A percentile compares a stretch with the other conserved stretches of the same genome.
phyloP scores from a whole-genome alignment of 2,113 vertebrate species.

The Heterochromis multidens region DNA sequence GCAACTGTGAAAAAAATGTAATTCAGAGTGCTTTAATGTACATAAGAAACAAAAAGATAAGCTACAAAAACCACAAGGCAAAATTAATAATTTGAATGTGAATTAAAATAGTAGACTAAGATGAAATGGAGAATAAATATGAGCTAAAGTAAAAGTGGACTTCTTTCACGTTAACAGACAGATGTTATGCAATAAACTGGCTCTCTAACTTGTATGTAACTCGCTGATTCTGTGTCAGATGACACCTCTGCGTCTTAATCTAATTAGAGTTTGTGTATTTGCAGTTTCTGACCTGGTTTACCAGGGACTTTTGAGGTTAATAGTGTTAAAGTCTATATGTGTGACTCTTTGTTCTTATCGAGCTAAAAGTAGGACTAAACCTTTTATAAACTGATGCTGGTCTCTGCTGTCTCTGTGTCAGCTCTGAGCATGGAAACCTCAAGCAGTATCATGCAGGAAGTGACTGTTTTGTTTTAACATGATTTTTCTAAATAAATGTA shows the following conservation, averaged over 20 bases:
- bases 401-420: background rate
- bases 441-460: background rate
- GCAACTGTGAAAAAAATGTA: no score
- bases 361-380: constrained; percentile 24
- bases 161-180: background rate
- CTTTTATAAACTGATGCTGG: constrained; percentile 6
- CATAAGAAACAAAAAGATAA: background rate
- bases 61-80: background rate
- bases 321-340: background rate
- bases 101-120: background rate
- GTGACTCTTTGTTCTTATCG: background rate
- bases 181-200: background rate
- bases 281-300: constrained; percentile 23
- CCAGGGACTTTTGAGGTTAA: background rate
- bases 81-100: background rate
- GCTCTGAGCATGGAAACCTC: background rate
- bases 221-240: background rate
- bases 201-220: background rate
- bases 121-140: background rate
- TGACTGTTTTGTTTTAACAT: background rate
- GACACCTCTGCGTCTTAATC: constrained; percentile 9
- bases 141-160: background rate
- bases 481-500: background rate
- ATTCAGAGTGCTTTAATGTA: background rate
- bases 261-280: constrained; percentile 37